A percentile compares a stretch with the other conserved stretches of the same genome.
phyloP scores from a whole-genome alignment of 2,888 invertebrate genomes.

The Drosophila pseudotalamancana region DNA sequence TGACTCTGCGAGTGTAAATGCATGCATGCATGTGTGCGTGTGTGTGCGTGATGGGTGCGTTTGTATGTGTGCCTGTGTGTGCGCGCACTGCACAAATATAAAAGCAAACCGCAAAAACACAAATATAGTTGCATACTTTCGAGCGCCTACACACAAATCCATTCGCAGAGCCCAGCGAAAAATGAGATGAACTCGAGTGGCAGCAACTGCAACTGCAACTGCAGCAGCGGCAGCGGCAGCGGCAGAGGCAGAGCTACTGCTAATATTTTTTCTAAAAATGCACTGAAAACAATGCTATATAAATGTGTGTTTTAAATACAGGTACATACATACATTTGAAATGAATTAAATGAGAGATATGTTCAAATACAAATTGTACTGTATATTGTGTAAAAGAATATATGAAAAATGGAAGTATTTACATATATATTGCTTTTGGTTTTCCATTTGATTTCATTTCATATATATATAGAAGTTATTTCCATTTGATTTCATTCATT shows the following conservation, averaged over 20 bases:
- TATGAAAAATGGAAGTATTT: too few relatives aligned
- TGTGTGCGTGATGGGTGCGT: slow-evolving; percentile 15
- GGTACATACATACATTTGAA: too few relatives aligned
- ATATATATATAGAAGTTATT: too few relatives aligned
- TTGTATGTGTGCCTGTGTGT: slow-evolving; percentile 17
- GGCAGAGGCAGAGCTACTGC: slow-evolving; percentile 13
- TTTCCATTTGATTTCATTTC: too few relatives aligned
- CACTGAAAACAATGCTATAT: slow-evolving; percentile 23
- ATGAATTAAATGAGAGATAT: too few relatives aligned
- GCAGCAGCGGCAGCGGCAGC: slow-evolving; percentile 9
- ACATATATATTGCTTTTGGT: too few relatives aligned
- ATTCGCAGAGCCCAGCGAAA: slow-evolving; percentile 37
- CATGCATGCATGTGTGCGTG: not conserved
- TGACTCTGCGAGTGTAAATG: slow-evolving; percentile 47
- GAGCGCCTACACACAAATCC: slow-evolving; percentile 71
- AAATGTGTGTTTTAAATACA: too few relatives aligned
- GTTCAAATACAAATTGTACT: too few relatives aligned
- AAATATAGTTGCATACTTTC: slow-evolving; percentile 72
- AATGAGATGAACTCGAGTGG: slow-evolving; percentile 43
- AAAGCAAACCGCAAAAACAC: slow-evolving; percentile 74
- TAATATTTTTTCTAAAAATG: slow-evolving; percentile 38
- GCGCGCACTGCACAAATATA: slow-evolving; percentile 66
- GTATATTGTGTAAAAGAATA: too few relatives aligned
- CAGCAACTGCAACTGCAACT: slow-evolving; percentile 16
- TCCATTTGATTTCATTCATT: too few relatives aligned